These are phyloP conservation scores for Octonoba sinensis DNA, from an alignment of 2,888 invertebrate genomes.

Conservation along the genomic window DNA sequence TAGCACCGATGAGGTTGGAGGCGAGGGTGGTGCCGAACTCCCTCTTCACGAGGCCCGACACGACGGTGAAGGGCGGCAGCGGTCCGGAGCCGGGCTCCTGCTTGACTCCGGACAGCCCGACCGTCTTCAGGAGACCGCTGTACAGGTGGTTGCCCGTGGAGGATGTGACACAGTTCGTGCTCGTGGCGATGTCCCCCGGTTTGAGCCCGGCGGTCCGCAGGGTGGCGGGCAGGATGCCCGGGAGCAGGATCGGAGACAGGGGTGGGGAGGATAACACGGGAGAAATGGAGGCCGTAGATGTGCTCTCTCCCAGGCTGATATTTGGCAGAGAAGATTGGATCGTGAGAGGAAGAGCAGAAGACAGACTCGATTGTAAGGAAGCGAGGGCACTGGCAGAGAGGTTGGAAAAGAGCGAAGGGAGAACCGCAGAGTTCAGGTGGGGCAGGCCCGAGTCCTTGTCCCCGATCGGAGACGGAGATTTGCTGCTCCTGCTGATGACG, in stretches of 20 bases:
- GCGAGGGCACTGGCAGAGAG: conserved; percentile 61
- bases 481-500: conserved; percentile 35
- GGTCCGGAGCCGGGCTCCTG: conserved; percentile 61
- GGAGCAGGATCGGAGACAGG: conserved; percentile 49
- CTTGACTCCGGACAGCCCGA: conserved; percentile 45
- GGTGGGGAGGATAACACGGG: conserved; percentile 31
- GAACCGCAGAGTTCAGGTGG: conserved; percentile 39
- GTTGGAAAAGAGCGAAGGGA: conserved; percentile 56
- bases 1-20: conserved; percentile 48
- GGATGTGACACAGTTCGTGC: conserved; percentile 44
- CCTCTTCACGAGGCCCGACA: conserved; percentile 55
- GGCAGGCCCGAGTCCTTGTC: conserved; percentile 36
- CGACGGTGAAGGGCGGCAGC: conserved; percentile 64
- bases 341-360: conserved; percentile 53
- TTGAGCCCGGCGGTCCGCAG: conserved; percentile 30
- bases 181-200: conserved; percentile 33
- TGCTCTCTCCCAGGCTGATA: conserved; percentile 36
- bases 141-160: conserved; percentile 25
- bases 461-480: conserved; percentile 29
- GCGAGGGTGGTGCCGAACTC: conserved; percentile 33
- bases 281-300: conserved; percentile 26
- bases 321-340: conserved; percentile 51
- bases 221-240: conserved; percentile 47
- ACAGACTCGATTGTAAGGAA: conserved; percentile 54
- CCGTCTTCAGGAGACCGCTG: conserved; percentile 44